Percentiles rank a stretch among this genome's conserved stretches.
Conservation (phyloP, 1,140 invertebrate genomes). For the Araneus ventricosus region DNA sequence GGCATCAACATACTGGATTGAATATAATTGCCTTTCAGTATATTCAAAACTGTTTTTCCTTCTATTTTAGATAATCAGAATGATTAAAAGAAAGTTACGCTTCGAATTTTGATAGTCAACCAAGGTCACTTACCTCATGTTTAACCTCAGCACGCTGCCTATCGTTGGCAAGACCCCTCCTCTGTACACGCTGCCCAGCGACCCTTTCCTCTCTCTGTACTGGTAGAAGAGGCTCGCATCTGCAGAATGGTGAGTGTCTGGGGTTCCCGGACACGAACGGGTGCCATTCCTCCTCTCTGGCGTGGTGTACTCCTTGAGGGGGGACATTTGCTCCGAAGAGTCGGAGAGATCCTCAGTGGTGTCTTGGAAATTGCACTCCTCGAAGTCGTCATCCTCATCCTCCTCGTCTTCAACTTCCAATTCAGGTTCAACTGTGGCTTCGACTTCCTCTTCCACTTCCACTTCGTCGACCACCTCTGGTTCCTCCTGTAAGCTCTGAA, state of each 20-base stretch:
- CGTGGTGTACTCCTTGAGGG: slow-evolving; percentile 22
- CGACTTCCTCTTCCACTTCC: slow-evolving; percentile 13
- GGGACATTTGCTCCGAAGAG: slow-evolving; percentile 5
- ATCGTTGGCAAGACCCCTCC: slow-evolving; percentile 44
- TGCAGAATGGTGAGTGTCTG: slow-evolving; percentile 51
- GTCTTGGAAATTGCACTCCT: slow-evolving; percentile 58
- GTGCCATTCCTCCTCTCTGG: background rate
- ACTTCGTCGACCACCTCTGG: background rate
- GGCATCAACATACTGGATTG: no score
- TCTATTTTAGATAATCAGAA: background rate
- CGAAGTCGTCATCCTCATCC: slow-evolving; percentile 45
- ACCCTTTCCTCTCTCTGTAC: slow-evolving; percentile 61
- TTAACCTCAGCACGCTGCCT: slow-evolving; percentile 49
- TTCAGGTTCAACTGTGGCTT: background rate
- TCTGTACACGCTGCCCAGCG: slow-evolving; percentile 22
- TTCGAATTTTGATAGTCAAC: background rate
- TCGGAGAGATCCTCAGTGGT: slow-evolving; percentile 38
- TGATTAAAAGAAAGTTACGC: no score
- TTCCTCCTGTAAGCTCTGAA: background rate
- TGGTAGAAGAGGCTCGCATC: slow-evolving; percentile 15
- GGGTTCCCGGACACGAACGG: slow-evolving; percentile 65
- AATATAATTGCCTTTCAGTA: no score
- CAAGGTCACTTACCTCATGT: slow-evolving; percentile 44
- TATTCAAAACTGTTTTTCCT: background rate
- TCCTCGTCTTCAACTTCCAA: background rate